These are phyloP conservation scores for Aphidius gifuensis DNA, from an alignment of 1,140 invertebrate genomes.

Conservation along the genomic window DNA sequence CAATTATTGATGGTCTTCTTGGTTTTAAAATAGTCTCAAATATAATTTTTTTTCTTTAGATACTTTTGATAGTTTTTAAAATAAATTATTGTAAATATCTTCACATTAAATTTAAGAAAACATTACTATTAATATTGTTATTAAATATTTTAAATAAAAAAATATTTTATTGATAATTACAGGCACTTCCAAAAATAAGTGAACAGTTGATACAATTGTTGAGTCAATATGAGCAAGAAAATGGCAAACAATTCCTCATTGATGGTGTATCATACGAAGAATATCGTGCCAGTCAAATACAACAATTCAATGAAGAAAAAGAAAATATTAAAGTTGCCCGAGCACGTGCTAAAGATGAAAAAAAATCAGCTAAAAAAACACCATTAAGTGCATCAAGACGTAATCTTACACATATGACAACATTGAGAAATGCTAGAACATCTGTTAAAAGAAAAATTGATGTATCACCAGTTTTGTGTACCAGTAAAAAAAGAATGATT, in stretches of 20 bases:
- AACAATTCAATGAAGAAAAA: conserved; percentile 26
- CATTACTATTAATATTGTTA: too few relatives aligned
- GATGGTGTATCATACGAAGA: conserved; percentile 60
- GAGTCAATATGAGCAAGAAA: conserved; percentile 56
- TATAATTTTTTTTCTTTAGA: too few relatives aligned
- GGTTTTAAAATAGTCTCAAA: too few relatives aligned
- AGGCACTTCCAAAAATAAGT: conserved; percentile 63
- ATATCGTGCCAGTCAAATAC: conserved; percentile 31
- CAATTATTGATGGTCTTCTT: too few relatives aligned
- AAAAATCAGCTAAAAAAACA: conserved; percentile 41
- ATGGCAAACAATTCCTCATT: conserved; percentile 58
- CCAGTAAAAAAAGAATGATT: conserved; percentile 31
- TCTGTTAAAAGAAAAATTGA: conserved; percentile 44
- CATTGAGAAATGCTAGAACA: conserved; percentile 29
- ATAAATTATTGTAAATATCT: too few relatives aligned
- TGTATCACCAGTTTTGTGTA: conserved; percentile 31
- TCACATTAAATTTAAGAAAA: too few relatives aligned
- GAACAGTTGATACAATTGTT: conserved; percentile 58
- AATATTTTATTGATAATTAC: too few relatives aligned
- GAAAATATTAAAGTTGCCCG: conserved; percentile 27
- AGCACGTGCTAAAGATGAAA: conserved; percentile 45
- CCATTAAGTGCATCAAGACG: conserved; percentile 40
- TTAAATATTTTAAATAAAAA: too few relatives aligned
- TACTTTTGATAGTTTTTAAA: too few relatives aligned
- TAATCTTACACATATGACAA: conserved; percentile 30